A percentile compares a stretch with the other conserved stretches of the same genome.
These are phyloP conservation scores for Oreochromis tanganicae DNA, from an alignment of 2,113 vertebrate genomes.

Conservation along the genomic window DNA sequence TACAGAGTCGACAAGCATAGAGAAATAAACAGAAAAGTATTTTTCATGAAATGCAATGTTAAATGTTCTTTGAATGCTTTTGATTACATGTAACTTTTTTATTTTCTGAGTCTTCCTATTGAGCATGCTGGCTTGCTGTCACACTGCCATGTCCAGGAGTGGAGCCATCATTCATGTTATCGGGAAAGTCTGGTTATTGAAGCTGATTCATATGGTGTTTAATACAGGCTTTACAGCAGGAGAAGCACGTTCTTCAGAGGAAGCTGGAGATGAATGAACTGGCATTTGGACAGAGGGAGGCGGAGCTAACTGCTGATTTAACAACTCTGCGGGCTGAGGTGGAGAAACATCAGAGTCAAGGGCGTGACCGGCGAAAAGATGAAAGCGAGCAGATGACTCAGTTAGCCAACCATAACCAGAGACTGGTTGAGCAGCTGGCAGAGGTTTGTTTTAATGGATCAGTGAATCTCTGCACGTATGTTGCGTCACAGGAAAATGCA, in stretches of 20 bases:
- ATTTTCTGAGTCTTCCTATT: not conserved
- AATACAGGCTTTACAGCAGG: conserved; percentile 67
- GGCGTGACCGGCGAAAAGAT: conserved; percentile 60
- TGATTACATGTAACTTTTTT: not conserved
- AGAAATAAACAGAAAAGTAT: not conserved
- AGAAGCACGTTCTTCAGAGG: conserved; percentile 68
- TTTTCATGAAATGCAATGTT: not conserved
- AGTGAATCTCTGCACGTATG: not conserved
- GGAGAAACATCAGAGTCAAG: conserved; percentile 62
- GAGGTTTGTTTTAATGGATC: conserved; percentile 60
- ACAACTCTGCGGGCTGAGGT: conserved; percentile 47
- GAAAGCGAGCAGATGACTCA: conserved; percentile 71
- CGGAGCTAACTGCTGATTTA: conserved; percentile 67
- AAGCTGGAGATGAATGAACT: conserved; percentile 67
- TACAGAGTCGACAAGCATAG: not conserved
- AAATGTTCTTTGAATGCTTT: not conserved
- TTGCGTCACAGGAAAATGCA: conserved; percentile 38
- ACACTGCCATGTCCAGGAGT: not conserved
- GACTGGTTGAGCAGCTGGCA: conserved; percentile 75
- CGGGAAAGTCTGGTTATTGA: not conserved
- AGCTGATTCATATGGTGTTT: not conserved
- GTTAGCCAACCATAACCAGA: conserved; percentile 74
- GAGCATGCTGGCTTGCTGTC: not conserved
- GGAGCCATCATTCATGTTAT: not conserved
- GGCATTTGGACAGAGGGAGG: conserved; percentile 63